These are phyloP conservation scores for Antigone vipio DNA, from an alignment of 2,113 vertebrate species.

Conservation along the genomic window DNA sequence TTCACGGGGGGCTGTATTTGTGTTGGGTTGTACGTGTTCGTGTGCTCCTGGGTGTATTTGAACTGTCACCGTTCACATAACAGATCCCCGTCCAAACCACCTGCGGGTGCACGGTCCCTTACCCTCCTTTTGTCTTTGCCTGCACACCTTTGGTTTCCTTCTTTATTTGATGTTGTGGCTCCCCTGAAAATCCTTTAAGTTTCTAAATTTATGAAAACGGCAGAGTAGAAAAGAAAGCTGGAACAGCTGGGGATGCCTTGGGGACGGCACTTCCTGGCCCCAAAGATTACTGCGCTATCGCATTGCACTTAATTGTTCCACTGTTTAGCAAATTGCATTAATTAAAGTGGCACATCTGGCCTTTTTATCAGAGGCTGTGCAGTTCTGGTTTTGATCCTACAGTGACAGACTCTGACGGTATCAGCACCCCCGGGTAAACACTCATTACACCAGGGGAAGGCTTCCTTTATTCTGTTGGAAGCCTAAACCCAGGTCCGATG, in stretches of 20 bases:
- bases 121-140: not conserved
- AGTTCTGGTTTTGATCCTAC: slow-evolving; percentile 52
- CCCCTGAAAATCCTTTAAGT: not conserved
- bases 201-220: not conserved
- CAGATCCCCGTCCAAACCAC: not conserved
- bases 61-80: not conserved
- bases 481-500: accelerated
- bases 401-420: slow-evolving; percentile 3
- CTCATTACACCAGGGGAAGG: not conserved
- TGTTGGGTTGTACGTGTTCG: not conserved
- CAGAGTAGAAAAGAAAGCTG: not conserved
- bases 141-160: not conserved
- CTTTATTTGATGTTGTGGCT: not conserved
- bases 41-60: not conserved
- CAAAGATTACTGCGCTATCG: not conserved
- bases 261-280: not conserved
- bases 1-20: not conserved
- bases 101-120: accelerated
- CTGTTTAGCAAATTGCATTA: slow-evolving; percentile 59
- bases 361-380: slow-evolving; percentile 35
- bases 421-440: slow-evolving; percentile 30
- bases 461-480: not conserved
- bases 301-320: slow-evolving; percentile 3
- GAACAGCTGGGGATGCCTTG: slow-evolving; percentile 13
- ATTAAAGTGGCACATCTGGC: slow-evolving; percentile 60